Percentiles rank a stretch among this genome's conserved stretches.
These are phyloP conservation scores for Merops nubicus DNA, from an alignment of 2,113 vertebrate genomes.

Conservation along the genomic window DNA sequence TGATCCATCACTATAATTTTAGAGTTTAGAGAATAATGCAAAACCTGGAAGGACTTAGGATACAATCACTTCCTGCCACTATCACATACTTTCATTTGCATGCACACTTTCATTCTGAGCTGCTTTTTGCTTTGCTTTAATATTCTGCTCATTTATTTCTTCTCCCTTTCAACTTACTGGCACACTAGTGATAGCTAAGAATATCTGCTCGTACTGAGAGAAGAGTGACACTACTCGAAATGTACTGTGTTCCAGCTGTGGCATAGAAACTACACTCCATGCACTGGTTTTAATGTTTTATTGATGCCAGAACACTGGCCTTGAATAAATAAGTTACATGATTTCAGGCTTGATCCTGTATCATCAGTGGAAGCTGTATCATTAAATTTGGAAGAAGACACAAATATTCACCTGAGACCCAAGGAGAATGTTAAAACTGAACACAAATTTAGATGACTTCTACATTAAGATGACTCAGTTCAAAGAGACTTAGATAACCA, in stretches of 20 bases:
- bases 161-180: background rate
- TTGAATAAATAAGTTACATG: background rate
- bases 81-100: background rate
- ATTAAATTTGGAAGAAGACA: background rate
- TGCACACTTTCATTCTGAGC: background rate
- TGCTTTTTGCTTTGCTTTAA: background rate
- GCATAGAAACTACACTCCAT: background rate
- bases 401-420: background rate
- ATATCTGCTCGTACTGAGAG: background rate
- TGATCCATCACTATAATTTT: background rate
- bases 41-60: background rate
- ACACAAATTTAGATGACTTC: background rate
- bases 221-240: background rate
- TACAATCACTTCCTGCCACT: background rate
- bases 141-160: background rate
- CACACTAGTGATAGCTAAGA: conserved; percentile 1
- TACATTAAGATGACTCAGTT: background rate
- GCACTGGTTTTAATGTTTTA: background rate
- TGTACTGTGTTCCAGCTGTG: background rate
- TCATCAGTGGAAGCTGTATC: background rate
- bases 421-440: background rate
- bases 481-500: background rate
- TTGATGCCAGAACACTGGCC: background rate
- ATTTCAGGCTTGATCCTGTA: background rate
- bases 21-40: conserved; percentile 3